phyloP scores from a whole-genome alignment of 2,888 invertebrate species.

The Leistus spinibarbis region DNA sequence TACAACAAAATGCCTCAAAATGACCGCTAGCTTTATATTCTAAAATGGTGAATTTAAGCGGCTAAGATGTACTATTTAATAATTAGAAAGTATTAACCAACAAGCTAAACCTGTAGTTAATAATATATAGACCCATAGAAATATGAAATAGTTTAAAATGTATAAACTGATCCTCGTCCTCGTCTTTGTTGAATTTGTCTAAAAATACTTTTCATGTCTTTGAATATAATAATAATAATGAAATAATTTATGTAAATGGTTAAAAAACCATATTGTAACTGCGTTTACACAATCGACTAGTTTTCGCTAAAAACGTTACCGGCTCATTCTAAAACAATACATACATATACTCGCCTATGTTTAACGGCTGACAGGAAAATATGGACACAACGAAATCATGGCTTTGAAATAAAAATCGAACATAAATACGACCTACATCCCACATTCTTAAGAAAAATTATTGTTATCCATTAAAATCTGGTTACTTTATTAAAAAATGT shows the following conservation, averaged over 20 bases:
- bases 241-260: slow-evolving; percentile 9
- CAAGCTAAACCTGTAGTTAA: neutral
- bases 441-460: too few relatives aligned
- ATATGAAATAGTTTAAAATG: neutral
- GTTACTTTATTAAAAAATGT: too few relatives aligned
- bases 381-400: neutral
- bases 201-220: neutral
- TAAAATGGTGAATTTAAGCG: neutral
- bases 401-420: neutral
- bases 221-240: neutral
- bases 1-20: too few relatives aligned
- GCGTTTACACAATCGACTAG: slow-evolving; percentile 18
- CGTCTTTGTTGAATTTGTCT: neutral
- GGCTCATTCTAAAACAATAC: neutral
- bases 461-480: too few relatives aligned
- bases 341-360: neutral
- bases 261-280: slow-evolving; percentile 26
- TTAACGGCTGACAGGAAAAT: neutral
- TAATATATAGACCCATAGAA: neutral
- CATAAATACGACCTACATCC: neutral
- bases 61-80: neutral
- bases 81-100: neutral
- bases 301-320: neutral
- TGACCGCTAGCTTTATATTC: too few relatives aligned
- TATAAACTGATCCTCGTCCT: neutral